phyloP scores from a whole-genome alignment of 2,888 invertebrate genomes.

The Nineta flava region DNA sequence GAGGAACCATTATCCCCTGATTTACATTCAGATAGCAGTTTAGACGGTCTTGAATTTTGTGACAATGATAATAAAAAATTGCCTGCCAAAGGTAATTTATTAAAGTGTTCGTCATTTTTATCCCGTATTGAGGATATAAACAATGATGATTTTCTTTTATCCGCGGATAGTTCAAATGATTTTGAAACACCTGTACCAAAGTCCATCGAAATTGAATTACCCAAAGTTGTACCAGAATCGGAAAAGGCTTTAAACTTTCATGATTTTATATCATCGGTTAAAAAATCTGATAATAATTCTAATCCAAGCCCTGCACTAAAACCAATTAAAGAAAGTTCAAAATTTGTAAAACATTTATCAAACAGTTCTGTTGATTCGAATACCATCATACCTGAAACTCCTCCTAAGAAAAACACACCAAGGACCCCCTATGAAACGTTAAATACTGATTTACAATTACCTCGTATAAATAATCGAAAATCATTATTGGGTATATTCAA shows the following conservation, averaged over 20 bases:
- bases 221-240: background rate
- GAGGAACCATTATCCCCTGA: background rate
- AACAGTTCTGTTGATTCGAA: background rate
- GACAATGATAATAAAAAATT: background rate
- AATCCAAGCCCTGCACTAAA: background rate
- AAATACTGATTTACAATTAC: conserved; percentile 18
- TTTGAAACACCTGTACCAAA: background rate
- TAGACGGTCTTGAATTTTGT: background rate
- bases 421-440: conserved; percentile 26
- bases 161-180: background rate
- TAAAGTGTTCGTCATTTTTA: background rate
- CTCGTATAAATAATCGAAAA: conserved; percentile 21
- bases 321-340: background rate
- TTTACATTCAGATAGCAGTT: background rate
- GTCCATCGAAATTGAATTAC: background rate
- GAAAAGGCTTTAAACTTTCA: background rate
- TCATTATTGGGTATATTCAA: conserved; percentile 17
- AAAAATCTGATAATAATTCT: background rate
- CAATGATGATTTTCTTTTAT: conserved; percentile 1
- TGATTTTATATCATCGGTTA: background rate
- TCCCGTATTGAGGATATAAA: background rate
- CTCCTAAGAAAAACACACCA: conserved; percentile 17
- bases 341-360: background rate
- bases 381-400: conserved; percentile 13
- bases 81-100: background rate